Percentiles rank a stretch among this genome's conserved stretches.
These are phyloP conservation scores for Polydesmus complanatus DNA, from an alignment of 2,888 invertebrate species.

Conservation along the genomic window DNA sequence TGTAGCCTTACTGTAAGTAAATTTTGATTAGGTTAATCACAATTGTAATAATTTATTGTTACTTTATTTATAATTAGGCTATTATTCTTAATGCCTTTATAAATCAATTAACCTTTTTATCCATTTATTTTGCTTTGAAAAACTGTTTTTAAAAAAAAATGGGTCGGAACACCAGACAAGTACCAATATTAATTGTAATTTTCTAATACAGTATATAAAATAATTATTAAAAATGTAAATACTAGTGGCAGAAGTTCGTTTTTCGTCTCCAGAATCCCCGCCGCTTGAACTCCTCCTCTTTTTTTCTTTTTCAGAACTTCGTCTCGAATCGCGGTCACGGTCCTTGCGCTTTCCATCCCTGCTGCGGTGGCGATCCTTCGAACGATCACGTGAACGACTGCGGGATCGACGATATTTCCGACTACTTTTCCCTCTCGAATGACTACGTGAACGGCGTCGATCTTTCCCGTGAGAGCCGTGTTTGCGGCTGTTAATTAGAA, in stretches of 20 bases:
- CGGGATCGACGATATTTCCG: constrained; percentile 5
- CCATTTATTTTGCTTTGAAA: too few relatives aligned
- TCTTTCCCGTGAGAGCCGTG: neutral
- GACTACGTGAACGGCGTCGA: constrained; percentile 8
- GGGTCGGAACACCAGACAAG: too few relatives aligned
- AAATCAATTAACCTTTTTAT: too few relatives aligned
- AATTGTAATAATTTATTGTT: too few relatives aligned
- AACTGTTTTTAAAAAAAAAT: too few relatives aligned
- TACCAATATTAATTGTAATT: too few relatives aligned
- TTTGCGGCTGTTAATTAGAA: neutral
- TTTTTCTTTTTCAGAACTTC: constrained; percentile 3
- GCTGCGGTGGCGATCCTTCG: neutral
- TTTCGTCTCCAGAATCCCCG: neutral
- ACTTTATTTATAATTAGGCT: too few relatives aligned
- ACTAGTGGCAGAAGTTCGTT: neutral
- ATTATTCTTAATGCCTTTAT: too few relatives aligned
- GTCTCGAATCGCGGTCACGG: neutral
- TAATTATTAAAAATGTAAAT: too few relatives aligned
- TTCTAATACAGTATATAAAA: too few relatives aligned
- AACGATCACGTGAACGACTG: constrained; percentile 10
- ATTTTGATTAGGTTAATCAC: too few relatives aligned
- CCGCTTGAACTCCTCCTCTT: neutral
- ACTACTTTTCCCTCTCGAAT: neutral
- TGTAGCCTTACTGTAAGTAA: too few relatives aligned
- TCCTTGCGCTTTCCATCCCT: neutral